A percentile compares a stretch with the other conserved stretches of the same genome.
phyloP scores from a whole-genome alignment of 2,888 invertebrate species.

The Esperia sulphurella region DNA sequence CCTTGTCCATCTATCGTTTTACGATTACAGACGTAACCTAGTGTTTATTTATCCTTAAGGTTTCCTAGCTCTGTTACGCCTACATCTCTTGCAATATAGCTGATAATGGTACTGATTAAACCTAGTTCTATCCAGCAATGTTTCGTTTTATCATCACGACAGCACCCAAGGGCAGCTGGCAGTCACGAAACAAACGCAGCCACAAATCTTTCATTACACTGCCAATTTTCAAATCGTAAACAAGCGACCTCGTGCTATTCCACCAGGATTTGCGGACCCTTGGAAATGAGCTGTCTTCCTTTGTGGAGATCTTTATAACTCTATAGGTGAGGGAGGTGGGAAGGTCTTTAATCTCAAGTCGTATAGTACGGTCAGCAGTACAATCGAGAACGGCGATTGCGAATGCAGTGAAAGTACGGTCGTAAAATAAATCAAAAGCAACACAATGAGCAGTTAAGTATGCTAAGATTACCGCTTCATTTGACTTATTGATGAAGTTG shows the following conservation, averaged over 20 bases:
- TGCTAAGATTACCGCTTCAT: constrained; percentile 54
- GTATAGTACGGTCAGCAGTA: constrained; percentile 29
- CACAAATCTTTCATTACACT: constrained; percentile 28
- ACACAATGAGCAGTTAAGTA: constrained; percentile 62
- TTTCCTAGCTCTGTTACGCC: not conserved
- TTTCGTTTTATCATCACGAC: constrained; percentile 15
- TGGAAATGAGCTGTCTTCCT: not conserved
- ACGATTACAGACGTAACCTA: too few relatives aligned
- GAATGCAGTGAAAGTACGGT: constrained; percentile 55
- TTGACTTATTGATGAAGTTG: constrained; percentile 52
- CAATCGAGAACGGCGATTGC: constrained; percentile 24
- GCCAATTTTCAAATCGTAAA: constrained; percentile 39
- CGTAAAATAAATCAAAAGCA: constrained; percentile 63
- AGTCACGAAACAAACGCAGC: constrained; percentile 15
- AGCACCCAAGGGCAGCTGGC: constrained; percentile 12
- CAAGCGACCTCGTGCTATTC: constrained; percentile 23
- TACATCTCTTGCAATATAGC: constrained; percentile 1
- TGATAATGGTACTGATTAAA: not conserved
- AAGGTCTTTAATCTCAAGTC: constrained; percentile 2
- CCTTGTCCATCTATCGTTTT: too few relatives aligned
- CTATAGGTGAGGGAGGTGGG: not conserved
- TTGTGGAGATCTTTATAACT: not conserved
- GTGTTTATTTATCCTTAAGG: too few relatives aligned
- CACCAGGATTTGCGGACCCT: not conserved
- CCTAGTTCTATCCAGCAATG: constrained; percentile 8